Evolutionary conservation across 1,140 invertebrate species (phyloP).

Genomic region (Trypoxylus dichotomus): DNA sequence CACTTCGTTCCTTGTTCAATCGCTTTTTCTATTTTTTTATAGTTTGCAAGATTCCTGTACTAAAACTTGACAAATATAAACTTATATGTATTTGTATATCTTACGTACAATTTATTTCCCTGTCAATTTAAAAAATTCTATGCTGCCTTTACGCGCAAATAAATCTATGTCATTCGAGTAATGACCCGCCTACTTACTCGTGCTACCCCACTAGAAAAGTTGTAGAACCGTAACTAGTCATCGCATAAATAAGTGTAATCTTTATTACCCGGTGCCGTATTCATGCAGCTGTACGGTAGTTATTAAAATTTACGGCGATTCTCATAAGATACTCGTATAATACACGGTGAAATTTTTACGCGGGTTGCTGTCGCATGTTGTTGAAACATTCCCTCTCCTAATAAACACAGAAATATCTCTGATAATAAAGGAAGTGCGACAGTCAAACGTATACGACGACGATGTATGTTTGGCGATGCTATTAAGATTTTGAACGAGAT

Average conservation of each 20-base stretch:
- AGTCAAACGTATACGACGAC: neutral
- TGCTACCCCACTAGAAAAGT: neutral
- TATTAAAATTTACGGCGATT: constrained; percentile 6
- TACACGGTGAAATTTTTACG: neutral
- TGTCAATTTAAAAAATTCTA: neutral
- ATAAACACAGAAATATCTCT: constrained; percentile 8
- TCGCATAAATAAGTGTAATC: constrained; percentile 18
- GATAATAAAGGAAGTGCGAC: neutral
- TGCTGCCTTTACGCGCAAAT: neutral
- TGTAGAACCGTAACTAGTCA: constrained; percentile 5
- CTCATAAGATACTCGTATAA: constrained; percentile 12
- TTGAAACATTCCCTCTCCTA: neutral
- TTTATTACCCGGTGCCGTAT: constrained; percentile 1
- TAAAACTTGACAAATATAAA: no score
- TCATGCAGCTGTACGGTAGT: neutral
- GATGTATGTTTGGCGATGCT: neutral
- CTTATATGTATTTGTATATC: no score
- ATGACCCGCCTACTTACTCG: neutral
- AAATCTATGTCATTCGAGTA: neutral
- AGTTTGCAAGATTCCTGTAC: no score
- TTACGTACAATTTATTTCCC: no score
- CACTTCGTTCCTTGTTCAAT: no score
- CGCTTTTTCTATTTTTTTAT: no score
- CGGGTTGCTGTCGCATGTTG: neutral
- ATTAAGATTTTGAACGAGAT: neutral